Conservation (phyloP, 2,888 invertebrate genomes). For the Macropis europaea region DNA sequence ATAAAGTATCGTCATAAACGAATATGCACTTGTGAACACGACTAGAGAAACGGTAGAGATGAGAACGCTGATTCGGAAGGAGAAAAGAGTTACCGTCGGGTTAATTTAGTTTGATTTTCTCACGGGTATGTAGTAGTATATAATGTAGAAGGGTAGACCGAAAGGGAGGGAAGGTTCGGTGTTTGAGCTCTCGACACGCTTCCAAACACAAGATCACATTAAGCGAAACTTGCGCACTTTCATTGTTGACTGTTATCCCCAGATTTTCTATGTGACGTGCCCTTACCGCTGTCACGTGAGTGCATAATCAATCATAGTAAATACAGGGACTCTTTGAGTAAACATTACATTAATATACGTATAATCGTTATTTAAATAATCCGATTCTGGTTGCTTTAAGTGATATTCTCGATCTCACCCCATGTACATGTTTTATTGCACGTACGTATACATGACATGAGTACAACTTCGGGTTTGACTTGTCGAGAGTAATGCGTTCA, state of each 20-base stretch:
- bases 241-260: constrained; percentile 22
- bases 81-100: not conserved
- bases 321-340: not conserved
- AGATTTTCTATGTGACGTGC: constrained; percentile 1
- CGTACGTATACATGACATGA: too few relatives aligned
- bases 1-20: constrained; percentile 15
- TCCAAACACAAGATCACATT: constrained; percentile 11
- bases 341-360: not conserved
- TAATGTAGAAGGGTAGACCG: not conserved
- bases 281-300: not conserved
- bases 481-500: too few relatives aligned
- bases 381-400: too few relatives aligned
- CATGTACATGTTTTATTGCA: too few relatives aligned
- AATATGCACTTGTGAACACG: not conserved
- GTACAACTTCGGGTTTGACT: too few relatives aligned
- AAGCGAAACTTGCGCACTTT: constrained; percentile 8
- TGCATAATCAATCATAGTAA: not conserved
- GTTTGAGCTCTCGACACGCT: not conserved
- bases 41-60: constrained; percentile 4
- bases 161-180: not conserved
- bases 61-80: constrained; percentile 1
- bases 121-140: constrained; percentile 15
- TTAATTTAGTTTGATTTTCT: constrained; percentile 17
- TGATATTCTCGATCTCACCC: too few relatives aligned
- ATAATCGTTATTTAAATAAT: not conserved